Percentiles rank a stretch among this genome's conserved stretches.
phyloP scores from a whole-genome alignment of 2,888 invertebrate species.

The Leistus spinibarbis region DNA sequence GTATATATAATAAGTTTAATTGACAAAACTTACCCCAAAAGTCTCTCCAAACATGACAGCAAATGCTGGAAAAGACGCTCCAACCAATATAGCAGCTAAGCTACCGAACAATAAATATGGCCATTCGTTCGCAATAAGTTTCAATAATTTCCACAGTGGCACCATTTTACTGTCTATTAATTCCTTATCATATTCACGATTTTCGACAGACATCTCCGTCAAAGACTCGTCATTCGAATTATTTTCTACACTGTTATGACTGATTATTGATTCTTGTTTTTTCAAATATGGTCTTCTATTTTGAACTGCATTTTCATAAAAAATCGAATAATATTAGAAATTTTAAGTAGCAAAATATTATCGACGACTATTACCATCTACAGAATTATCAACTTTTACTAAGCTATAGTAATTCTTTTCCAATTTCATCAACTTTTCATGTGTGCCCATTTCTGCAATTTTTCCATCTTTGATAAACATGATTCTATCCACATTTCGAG shows the following conservation, averaged over 20 bases:
- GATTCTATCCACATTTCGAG: slow-evolving; percentile 72
- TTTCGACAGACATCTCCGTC: slow-evolving; percentile 51
- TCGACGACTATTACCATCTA: slow-evolving; percentile 52
- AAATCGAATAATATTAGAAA: no score
- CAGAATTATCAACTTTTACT: slow-evolving; percentile 66
- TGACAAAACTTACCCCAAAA: slow-evolving; percentile 64
- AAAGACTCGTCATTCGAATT: slow-evolving; percentile 47
- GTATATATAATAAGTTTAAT: no score
- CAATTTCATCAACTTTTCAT: slow-evolving; percentile 68
- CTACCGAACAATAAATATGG: slow-evolving; percentile 67
- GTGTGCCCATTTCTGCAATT: slow-evolving; percentile 75
- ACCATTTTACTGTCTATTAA: slow-evolving; percentile 52
- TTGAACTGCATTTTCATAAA: no score
- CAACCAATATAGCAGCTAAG: slow-evolving; percentile 70
- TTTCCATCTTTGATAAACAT: slow-evolving; percentile 73
- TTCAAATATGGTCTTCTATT: slow-evolving; percentile 26
- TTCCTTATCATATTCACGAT: no score
- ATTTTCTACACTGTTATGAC: slow-evolving; percentile 52
- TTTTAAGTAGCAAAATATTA: no score
- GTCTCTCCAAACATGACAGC: slow-evolving; percentile 82
- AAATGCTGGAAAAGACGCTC: slow-evolving; percentile 74
- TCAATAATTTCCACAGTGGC: slow-evolving; percentile 64
- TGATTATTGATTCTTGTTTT: slow-evolving; percentile 26
- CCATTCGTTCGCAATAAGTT: slow-evolving; percentile 74
- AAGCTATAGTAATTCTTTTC: slow-evolving; percentile 71